A percentile compares a stretch with the other conserved stretches of the same genome.
Conservation (phyloP, 2,113 vertebrate genomes). For the Stigmatopora argus region DNA sequence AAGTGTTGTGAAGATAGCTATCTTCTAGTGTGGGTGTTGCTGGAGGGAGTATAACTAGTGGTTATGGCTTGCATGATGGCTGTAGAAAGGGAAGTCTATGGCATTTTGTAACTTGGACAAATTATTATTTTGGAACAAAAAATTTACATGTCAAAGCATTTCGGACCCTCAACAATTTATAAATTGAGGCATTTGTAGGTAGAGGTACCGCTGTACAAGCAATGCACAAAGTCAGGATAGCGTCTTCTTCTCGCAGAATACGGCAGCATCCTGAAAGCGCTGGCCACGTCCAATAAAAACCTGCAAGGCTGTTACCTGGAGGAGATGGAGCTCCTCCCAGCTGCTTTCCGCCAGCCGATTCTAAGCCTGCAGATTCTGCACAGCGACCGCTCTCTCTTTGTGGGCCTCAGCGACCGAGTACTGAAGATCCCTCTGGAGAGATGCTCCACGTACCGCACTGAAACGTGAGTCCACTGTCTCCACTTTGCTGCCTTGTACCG, state of each 20-base stretch:
- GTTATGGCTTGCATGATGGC: no score
- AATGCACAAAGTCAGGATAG: neutral
- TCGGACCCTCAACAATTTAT: no score
- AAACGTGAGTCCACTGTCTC: conserved; percentile 69
- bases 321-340: conserved; percentile 89
- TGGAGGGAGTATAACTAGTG: no score
- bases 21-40: no score
- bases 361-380: conserved; percentile 91
- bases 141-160: no score
- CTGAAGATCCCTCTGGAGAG: conserved; percentile 91
- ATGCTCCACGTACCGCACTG: conserved; percentile 82
- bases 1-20: no score
- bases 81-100: no score
- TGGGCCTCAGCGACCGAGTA: conserved; percentile 84
- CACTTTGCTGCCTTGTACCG: neutral
- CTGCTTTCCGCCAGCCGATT: conserved; percentile 79
- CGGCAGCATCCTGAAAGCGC: conserved; percentile 91
- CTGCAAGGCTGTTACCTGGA: conserved; percentile 93
- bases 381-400: conserved; percentile 88
- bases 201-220: neutral
- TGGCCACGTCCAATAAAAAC: conserved; percentile 86
- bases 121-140: no score
- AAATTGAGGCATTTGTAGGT: no score
- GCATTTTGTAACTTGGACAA: no score
- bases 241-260: conserved; percentile 70